Conservation (phyloP, 2,888 invertebrate species). For the Craniophora ligustri region DNA sequence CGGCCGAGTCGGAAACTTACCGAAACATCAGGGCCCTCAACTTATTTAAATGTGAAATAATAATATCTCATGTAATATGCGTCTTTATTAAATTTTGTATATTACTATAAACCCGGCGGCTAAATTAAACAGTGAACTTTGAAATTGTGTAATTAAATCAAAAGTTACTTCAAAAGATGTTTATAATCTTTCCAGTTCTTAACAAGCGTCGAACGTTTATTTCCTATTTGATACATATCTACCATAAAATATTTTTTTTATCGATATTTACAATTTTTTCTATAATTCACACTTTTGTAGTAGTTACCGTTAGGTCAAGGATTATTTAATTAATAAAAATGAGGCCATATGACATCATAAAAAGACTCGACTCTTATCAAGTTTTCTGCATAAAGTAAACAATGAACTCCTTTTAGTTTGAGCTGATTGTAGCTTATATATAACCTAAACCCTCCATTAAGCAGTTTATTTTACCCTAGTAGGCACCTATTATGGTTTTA, state of each 20-base stretch:
- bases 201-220: too few relatives aligned
- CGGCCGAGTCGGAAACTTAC: constrained; percentile 11
- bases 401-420: background rate
- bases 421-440: background rate
- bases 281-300: constrained; percentile 2
- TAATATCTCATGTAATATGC: constrained; percentile 14
- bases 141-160: background rate
- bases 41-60: constrained; percentile 7
- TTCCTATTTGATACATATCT: too few relatives aligned
- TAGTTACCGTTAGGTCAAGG: constrained; percentile 28
- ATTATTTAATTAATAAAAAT: constrained; percentile 28
- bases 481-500: background rate
- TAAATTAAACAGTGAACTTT: background rate
- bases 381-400: constrained; percentile 17
- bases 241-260: too few relatives aligned
- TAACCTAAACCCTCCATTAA: background rate
- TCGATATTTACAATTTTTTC: too few relatives aligned
- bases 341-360: constrained; percentile 27
- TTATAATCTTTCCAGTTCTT: background rate
- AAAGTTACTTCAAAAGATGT: background rate
- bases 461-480: background rate
- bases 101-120: constrained; percentile 6
- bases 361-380: constrained; percentile 21
- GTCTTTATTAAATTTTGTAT: constrained; percentile 23
- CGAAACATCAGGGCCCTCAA: background rate